Evolutionary conservation across 2,888 invertebrate genomes (phyloP).

Genomic region (Augiades crinisus): DNA sequence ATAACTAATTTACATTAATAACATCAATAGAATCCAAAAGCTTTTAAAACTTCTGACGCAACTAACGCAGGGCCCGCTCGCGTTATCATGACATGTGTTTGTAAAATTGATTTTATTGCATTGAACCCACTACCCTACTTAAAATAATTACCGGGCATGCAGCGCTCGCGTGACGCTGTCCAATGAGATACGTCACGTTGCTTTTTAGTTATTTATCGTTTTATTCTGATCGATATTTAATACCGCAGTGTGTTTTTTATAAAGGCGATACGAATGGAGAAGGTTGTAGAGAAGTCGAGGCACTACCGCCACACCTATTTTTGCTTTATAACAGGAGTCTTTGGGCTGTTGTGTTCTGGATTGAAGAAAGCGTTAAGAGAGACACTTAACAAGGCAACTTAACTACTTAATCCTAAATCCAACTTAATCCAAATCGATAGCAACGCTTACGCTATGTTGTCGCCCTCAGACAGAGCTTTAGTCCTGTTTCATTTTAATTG

Average conservation of each 20-base stretch:
- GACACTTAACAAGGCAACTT: too few species aligned
- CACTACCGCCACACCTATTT: too few species aligned
- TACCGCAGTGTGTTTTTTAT: background rate
- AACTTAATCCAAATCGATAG: too few species aligned
- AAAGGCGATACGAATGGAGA: too few species aligned
- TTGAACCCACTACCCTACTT: conserved; percentile 15
- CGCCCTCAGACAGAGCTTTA: too few species aligned
- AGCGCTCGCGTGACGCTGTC: conserved; percentile 12
- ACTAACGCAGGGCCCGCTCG: background rate
- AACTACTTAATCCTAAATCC: too few species aligned
- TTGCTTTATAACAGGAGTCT: too few species aligned
- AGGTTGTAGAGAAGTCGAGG: too few species aligned
- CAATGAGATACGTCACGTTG: conserved; percentile 12
- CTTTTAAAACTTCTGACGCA: background rate
- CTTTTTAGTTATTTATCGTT: conserved; percentile 1
- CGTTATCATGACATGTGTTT: background rate
- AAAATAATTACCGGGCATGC: conserved; percentile 18
- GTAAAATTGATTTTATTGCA: conserved; percentile 20
- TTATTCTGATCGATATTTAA: conserved; percentile 4
- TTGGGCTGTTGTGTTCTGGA: too few species aligned
- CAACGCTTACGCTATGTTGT: too few species aligned
- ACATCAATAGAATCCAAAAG: background rate
- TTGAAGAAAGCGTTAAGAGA: too few species aligned
- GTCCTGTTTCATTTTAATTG: too few species aligned
- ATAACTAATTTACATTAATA: background rate